Base-by-base conservation (phyloP, 2,113 vertebrate genomes). In the Hiodon alosoides region DNA sequence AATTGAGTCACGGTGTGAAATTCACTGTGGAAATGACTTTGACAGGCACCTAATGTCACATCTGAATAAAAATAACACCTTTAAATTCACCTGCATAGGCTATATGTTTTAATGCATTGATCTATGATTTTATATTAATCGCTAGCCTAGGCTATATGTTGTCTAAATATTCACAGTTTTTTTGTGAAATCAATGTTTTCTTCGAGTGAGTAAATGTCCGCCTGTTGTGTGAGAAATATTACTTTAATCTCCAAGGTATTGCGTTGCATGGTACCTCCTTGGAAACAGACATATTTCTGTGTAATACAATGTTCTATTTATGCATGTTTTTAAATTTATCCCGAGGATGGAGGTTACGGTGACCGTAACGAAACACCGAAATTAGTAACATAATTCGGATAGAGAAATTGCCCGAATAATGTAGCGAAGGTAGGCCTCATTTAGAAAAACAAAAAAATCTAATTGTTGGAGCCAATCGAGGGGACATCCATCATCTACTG, bases 11-110 rank as follows among this genome's bases (percentile, higher is more conserved):
- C 4, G 14, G 84, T 81, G 89, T 82, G 81, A 90, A 87, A 83
- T 73, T 72, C 76, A 4, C 61, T 71, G 53, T 83, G 86, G 83
- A 89, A 87, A 82, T 86, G 76, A 62, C 77, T 76, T 75, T 78
- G 78, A 74, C 67, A 64, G 78, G 48, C 71, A 51, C 78, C 71
- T 85, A 77, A 86, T 77, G 80, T 67, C 81, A 84, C 83, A 83
- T 81, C 76, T 83, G 76, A 73, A 69, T 84, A 52, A 54, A 73
- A 73, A 73, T 72, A 72, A 72, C 11, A 55, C 51, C 10, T 61
- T 7, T 11, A 10, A 31, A 14, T 60, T 50, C 17, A 61, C 13
- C 57, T n/a, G 58, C 57, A 10, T 7, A 6, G 31, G 16, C 47
- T 14, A 16, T 13, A 17, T n/a, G 50, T 53, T 14, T 52, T 31